phyloP scores from a whole-genome alignment of 2,888 invertebrate species.

The Patella ulyssiponensis region DNA sequence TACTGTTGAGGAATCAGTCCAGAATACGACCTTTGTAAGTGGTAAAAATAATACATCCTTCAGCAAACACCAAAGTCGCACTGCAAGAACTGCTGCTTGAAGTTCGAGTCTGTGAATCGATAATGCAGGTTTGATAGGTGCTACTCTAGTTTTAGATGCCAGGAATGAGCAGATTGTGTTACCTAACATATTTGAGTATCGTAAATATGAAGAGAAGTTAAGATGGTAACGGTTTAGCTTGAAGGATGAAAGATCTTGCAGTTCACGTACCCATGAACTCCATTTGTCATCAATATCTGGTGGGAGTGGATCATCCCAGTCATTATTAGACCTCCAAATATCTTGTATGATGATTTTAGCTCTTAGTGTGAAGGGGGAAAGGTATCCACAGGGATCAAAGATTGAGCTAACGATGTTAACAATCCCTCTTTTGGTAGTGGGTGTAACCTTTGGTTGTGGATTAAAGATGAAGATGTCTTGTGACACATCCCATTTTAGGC shows the following conservation, averaged over 20 bases:
- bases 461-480: conserved; percentile 7
- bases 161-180: conserved; percentile 6
- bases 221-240: conserved; percentile 6
- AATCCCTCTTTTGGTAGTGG: conserved; percentile 10
- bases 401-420: conserved; percentile 12
- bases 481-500: conserved; percentile 12
- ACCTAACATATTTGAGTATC: neutral
- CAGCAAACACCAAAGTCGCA: conserved; percentile 7
- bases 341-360: conserved; percentile 8
- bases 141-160: conserved; percentile 11
- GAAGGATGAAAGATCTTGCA: neutral
- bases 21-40: neutral
- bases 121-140: conserved; percentile 6
- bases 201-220: neutral
- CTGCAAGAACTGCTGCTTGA: conserved; percentile 13
- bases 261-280: neutral
- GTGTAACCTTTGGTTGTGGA: neutral
- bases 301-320: conserved; percentile 16
- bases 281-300: neutral
- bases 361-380: conserved; percentile 15
- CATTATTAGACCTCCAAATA: neutral
- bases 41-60: neutral
- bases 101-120: conserved; percentile 13
- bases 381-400: conserved; percentile 16
- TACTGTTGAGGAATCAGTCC: neutral